Evolutionary conservation across 2,113 vertebrate species (phyloP).

Genomic region (Pandion haliaetus): DNA sequence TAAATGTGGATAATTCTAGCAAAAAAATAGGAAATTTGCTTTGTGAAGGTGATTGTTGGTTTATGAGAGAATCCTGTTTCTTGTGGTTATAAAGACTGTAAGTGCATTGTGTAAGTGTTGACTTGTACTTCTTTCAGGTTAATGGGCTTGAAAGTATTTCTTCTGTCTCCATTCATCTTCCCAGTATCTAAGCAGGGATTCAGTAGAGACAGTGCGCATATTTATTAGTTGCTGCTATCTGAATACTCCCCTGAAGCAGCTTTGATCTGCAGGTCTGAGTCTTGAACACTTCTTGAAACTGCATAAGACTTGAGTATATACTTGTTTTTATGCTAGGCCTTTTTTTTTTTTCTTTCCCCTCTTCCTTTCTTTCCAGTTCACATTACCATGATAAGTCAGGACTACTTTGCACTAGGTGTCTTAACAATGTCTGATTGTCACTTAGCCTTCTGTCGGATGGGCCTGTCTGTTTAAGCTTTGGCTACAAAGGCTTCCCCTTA

Average conservation of each 20-base stretch:
- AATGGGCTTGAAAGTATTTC: not conserved
- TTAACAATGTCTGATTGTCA: not conserved
- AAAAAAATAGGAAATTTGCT: not conserved
- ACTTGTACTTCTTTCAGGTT: not conserved
- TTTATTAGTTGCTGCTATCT: not conserved
- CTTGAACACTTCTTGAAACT: too few species aligned
- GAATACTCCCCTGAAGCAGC: not conserved
- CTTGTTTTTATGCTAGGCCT: not conserved
- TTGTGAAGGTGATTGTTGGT: not conserved
- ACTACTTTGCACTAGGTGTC: not conserved
- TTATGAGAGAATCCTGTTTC: not conserved
- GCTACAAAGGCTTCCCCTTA: not conserved
- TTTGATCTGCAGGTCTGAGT: not conserved
- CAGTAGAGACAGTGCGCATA: not conserved
- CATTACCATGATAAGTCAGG: not conserved
- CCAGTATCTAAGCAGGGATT: not conserved
- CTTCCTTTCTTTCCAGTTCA: not conserved
- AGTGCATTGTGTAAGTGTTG: not conserved
- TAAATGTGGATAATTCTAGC: not conserved
- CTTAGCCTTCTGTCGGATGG: accelerated
- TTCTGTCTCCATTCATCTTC: not conserved
- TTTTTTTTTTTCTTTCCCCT: too few species aligned
- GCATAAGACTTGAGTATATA: not conserved
- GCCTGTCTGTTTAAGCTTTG: not conserved
- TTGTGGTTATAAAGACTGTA: not conserved